These are phyloP conservation scores for Probaryconus sp. DNA, from an alignment of 1,140 invertebrate genomes.

Conservation along the genomic window DNA sequence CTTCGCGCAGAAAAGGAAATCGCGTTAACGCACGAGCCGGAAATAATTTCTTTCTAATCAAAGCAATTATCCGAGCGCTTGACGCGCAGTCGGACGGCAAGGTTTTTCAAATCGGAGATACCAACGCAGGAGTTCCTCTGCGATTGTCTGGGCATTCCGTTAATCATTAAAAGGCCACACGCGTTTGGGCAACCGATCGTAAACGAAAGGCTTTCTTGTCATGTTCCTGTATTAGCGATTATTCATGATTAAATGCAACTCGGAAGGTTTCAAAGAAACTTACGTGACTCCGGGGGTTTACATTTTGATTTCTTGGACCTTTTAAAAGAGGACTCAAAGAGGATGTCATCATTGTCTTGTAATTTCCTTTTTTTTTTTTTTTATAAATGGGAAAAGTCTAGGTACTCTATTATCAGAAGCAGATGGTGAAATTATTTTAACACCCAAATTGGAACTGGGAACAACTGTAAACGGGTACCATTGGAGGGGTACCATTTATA, in stretches of 20 bases:
- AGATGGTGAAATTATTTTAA: too few species aligned
- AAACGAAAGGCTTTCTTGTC: constrained; percentile 22
- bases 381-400: not conserved
- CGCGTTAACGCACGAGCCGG: constrained; percentile 39
- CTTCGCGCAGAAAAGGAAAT: constrained; percentile 31
- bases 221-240: constrained; percentile 39
- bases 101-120: too few species aligned
- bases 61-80: constrained; percentile 22
- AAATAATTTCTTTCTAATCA: constrained; percentile 40
- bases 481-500: too few species aligned
- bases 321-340: not conserved
- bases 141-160: constrained; percentile 23
- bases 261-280: constrained; percentile 50
- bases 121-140: too few species aligned
- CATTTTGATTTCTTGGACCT: constrained; percentile 8
- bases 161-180: constrained; percentile 23
- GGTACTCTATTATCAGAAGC: too few species aligned
- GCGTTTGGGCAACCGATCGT: constrained; percentile 11
- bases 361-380: not conserved
- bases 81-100: too few species aligned
- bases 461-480: too few species aligned
- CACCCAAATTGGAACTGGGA: too few species aligned
- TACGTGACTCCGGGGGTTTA: constrained; percentile 46
- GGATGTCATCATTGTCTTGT: too few species aligned
- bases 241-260: constrained; percentile 31